Conservation (phyloP, 2,888 invertebrate genomes). For the Elegia similella region DNA sequence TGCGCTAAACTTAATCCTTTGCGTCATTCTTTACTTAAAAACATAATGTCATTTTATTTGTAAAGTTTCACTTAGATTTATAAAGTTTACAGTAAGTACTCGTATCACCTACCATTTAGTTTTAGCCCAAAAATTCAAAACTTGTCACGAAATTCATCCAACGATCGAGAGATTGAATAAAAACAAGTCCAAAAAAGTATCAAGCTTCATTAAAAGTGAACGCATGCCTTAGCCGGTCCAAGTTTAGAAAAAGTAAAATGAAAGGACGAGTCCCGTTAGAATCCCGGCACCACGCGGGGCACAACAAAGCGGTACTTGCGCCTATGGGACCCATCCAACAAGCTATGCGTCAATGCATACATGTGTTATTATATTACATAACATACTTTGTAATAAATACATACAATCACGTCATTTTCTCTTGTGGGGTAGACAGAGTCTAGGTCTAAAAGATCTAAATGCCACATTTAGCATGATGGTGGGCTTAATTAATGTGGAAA, state of each 20-base stretch:
- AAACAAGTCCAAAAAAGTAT: conserved; percentile 33
- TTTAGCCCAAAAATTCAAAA: not conserved
- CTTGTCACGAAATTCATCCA: not conserved
- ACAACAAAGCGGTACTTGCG: conserved; percentile 15
- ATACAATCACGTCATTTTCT: too few species aligned
- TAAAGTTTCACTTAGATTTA: too few species aligned
- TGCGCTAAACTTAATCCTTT: too few species aligned
- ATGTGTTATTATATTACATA: conserved; percentile 14
- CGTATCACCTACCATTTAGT: too few species aligned
- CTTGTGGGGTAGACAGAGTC: too few species aligned
- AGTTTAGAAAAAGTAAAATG: conserved; percentile 63
- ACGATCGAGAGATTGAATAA: conserved; percentile 22
- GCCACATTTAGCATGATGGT: too few species aligned
- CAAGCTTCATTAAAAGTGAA: conserved; percentile 71
- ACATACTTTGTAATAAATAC: conserved; percentile 11
- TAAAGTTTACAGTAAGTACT: too few species aligned
- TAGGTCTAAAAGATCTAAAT: too few species aligned
- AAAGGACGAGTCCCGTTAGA: conserved; percentile 67
- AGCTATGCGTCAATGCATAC: not conserved
- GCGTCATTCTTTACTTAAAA: too few species aligned
- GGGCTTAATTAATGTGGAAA: too few species aligned
- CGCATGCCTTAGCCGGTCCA: conserved; percentile 56
- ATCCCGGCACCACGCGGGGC: conserved; percentile 58
- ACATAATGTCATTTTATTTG: too few species aligned
- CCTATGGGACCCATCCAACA: conserved; percentile 10